These are phyloP conservation scores for Atherix ibis DNA, from an alignment of 2,888 invertebrate species.

Conservation along the genomic window DNA sequence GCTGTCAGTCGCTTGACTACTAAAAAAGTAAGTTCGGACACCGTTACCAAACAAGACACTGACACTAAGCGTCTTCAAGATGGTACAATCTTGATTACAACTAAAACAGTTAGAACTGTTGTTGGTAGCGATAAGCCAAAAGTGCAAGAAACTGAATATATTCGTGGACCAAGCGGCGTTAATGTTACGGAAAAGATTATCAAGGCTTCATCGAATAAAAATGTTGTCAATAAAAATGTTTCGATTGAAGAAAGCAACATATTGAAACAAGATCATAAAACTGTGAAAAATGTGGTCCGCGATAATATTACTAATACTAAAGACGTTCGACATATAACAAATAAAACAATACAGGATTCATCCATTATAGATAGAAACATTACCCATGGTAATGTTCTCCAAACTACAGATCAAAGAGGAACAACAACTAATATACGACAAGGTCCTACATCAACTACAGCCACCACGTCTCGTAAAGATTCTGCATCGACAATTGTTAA, in stretches of 20 bases:
- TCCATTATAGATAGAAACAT: too few species aligned
- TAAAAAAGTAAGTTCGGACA: constrained; percentile 23
- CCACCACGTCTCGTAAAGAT: too few species aligned
- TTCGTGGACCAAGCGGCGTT: constrained; percentile 23
- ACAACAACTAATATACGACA: too few species aligned
- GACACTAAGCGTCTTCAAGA: constrained; percentile 35
- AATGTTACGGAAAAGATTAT: constrained; percentile 28
- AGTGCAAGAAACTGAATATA: constrained; percentile 27
- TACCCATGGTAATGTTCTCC: background rate
- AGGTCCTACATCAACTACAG: too few species aligned
- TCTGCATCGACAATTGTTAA: too few species aligned
- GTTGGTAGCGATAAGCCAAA: constrained; percentile 23
- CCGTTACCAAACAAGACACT: constrained; percentile 17
- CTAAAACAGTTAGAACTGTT: constrained; percentile 34
- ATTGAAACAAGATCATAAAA: constrained; percentile 13
- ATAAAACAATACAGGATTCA: constrained; percentile 3
- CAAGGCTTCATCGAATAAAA: constrained; percentile 23
- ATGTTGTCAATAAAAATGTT: constrained; percentile 19
- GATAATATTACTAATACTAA: constrained; percentile 6
- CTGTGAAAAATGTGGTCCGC: constrained; percentile 8
- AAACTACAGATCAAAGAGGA: too few species aligned
- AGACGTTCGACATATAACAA: constrained; percentile 2
- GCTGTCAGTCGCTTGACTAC: constrained; percentile 31
- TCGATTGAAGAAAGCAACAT: constrained; percentile 9
- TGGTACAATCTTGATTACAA: constrained; percentile 38